Base-by-base conservation (phyloP, 2,113 vertebrate species). In the Hippocampus barbouri region DNA sequence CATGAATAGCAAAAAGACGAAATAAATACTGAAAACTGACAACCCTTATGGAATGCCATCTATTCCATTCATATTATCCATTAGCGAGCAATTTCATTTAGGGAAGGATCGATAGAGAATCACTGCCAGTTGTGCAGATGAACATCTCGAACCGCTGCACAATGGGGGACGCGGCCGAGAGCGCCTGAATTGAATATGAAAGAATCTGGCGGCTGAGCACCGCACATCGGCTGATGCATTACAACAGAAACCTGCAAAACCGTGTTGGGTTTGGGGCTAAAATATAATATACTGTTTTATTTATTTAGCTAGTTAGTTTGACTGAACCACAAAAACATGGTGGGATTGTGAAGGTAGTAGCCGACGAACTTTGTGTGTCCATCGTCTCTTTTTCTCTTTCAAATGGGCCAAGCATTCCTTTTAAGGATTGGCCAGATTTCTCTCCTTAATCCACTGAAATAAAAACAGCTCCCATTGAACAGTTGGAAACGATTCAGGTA, bases 401-500 rank as follows among this genome's bases (percentile, higher is more conserved):
- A 51, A 6, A 51, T 14, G 14, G 23, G 23, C 69, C 57, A 69
- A 77, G 75, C 71, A 75, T 80, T 77, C 71, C 69, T 74, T 51
- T 4, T 14, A 30, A 21, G 66, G 72, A 60, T 40, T 62, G 1
- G 0, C 38, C 72, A 69, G 70, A 69, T 70, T 43, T 66, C 8
- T 71, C 27, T 27, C 25, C 30, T 60, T n/a, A 41, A 64, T 64
- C 62, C 20, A 12, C 63, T 65, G 63, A 23, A 43, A 12, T 65
- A 65, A 67, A 79, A 49, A 79, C 80, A 82, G 68, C 56, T 85
- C 63, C 57, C 60, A 78, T 85, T 85, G 70, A 18, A 41, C 43
- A 18, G 69, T 75, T 78, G 73, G 86, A 78, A 74, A 62, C 23
- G 2, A 1, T 51, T 83, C 73, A 75, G 47, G 77, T 81, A 72